A percentile compares a stretch with the other conserved stretches of the same genome.
Conservation (phyloP, 2,113 vertebrate species). For the Equus quagga region DNA sequence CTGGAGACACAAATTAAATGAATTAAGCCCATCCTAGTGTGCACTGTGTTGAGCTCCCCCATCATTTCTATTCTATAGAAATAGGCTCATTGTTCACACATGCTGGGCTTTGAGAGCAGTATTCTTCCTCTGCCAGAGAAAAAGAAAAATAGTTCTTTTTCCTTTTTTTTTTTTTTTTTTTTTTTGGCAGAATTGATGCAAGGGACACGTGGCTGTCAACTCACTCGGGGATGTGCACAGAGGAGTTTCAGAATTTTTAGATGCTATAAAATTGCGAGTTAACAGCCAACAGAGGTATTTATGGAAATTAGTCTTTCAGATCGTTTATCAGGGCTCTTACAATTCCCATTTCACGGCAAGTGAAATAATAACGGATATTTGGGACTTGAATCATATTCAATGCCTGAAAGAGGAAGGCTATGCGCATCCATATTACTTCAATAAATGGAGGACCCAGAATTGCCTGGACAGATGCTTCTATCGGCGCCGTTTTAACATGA, state of each 20-base stretch:
- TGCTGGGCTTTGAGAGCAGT: background rate
- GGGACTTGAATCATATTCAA: constrained; percentile 2
- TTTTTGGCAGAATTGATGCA: background rate
- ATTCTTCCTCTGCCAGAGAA: constrained; percentile 3
- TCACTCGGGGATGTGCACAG: background rate
- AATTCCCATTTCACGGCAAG: constrained; percentile 51
- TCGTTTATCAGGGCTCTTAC: constrained; percentile 57
- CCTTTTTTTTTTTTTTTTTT: background rate
- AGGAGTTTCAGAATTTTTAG: constrained; percentile 47
- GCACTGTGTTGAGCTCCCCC: background rate
- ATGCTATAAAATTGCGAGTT: background rate
- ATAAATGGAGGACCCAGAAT: constrained; percentile 54
- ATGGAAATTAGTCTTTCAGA: constrained; percentile 60
- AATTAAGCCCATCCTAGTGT: background rate
- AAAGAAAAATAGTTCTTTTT: background rate
- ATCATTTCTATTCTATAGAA: background rate
- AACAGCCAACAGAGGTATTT: background rate
- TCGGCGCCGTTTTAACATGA: accelerated
- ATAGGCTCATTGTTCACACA: background rate
- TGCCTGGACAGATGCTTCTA: background rate
- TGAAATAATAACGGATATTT: constrained; percentile 54
- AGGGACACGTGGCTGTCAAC: background rate
- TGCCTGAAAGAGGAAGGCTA: constrained; percentile 53
- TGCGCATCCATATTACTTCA: constrained; percentile 35
- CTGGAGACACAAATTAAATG: background rate